phyloP scores from a whole-genome alignment of 1,140 invertebrate species.

The Trypoxylus dichotomus region DNA sequence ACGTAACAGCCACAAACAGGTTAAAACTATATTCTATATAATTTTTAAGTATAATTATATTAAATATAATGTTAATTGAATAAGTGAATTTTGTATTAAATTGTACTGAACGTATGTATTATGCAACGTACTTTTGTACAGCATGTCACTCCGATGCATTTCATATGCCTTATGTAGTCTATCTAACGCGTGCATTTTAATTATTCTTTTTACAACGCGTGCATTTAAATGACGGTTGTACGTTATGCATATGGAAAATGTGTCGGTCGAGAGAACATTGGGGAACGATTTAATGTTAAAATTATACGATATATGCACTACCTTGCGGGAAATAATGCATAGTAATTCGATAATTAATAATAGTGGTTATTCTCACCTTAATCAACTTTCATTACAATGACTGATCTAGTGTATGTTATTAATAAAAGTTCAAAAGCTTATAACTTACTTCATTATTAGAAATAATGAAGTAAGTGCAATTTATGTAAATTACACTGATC shows the following conservation, averaged over 20 bases:
- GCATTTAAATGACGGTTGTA: slow-evolving; percentile 8
- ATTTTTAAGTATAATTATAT: no score
- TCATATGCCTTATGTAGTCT: neutral
- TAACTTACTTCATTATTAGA: no score
- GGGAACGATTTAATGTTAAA: slow-evolving; percentile 4
- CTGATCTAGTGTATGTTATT: neutral
- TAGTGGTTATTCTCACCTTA: neutral
- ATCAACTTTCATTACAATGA: neutral
- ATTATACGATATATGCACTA: slow-evolving; percentile 1
- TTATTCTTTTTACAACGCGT: slow-evolving; percentile 10
- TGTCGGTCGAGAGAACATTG: slow-evolving; percentile 10
- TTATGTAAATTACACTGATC: no score
- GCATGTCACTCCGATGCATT: neutral
- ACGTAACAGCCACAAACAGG: no score
- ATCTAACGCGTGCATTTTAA: slow-evolving; percentile 9
- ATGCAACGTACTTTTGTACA: neutral
- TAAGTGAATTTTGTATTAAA: no score
- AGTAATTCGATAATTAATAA: slow-evolving; percentile 13
- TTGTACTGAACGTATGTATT: neutral
- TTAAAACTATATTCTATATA: no score
- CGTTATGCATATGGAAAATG: slow-evolving; percentile 7
- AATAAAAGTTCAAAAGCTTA: neutral
- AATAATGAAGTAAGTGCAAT: no score
- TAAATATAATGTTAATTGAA: no score
- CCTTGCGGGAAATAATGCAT: neutral